Percentiles rank a stretch among this genome's conserved stretches.
Evolutionary conservation across 2,888 invertebrate genomes (phyloP).

Genomic region (Liposcelis brunnea): DNA sequence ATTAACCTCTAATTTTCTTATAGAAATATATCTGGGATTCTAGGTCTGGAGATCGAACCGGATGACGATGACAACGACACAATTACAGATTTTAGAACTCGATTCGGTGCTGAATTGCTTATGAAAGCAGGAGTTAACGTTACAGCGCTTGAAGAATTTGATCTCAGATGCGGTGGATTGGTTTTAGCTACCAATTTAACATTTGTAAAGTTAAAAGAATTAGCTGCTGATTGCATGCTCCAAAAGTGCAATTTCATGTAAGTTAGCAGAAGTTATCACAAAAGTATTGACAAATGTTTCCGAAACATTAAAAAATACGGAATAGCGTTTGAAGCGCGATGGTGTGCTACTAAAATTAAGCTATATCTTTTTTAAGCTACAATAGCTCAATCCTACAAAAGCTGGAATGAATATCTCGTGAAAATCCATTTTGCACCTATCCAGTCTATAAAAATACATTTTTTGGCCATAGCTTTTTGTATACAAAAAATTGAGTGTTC

Average conservation of each 20-base stretch:
- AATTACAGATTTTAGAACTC: constrained; percentile 53
- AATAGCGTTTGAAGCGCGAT: too few species aligned
- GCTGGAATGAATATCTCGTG: too few species aligned
- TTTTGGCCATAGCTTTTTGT: too few species aligned
- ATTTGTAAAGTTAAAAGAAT: constrained; percentile 37
- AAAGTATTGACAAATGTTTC: background rate
- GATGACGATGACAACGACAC: constrained; percentile 57
- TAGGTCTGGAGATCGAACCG: constrained; percentile 46
- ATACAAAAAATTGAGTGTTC: too few species aligned
- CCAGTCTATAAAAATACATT: too few species aligned
- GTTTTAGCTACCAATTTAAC: constrained; percentile 50
- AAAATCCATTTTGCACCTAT: too few species aligned
- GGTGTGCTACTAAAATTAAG: too few species aligned
- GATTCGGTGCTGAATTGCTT: constrained; percentile 47
- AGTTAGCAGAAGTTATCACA: constrained; percentile 11
- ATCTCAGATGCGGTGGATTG: constrained; percentile 56
- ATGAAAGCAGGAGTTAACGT: constrained; percentile 51
- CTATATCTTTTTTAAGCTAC: too few species aligned
- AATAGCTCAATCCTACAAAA: too few species aligned
- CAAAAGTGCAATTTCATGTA: constrained; percentile 57
- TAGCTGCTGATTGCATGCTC: constrained; percentile 54
- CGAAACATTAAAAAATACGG: too few species aligned
- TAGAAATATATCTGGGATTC: background rate
- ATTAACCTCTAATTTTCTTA: background rate
- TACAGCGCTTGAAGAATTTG: constrained; percentile 53